Percentiles rank a stretch among this genome's conserved stretches.
These are phyloP conservation scores for Diploptera punctata DNA, from an alignment of 2,888 invertebrate species.

Conservation along the genomic window DNA sequence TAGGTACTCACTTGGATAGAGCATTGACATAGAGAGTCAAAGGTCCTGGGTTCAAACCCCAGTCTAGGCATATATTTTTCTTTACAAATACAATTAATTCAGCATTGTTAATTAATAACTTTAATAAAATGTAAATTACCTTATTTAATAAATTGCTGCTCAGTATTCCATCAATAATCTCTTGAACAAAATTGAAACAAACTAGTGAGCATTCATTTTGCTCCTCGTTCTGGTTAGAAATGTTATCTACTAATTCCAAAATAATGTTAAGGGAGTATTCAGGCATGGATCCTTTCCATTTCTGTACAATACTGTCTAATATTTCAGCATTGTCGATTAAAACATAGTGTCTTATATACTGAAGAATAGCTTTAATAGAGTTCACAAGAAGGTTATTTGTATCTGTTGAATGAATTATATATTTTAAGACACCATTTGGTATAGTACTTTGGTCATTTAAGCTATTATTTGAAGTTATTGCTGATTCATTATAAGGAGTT, in stretches of 20 bases:
- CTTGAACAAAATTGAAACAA: background rate
- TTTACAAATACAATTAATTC: no score
- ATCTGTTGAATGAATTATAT: slow-evolving; percentile 14
- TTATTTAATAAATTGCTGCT: background rate
- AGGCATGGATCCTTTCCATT: slow-evolving; percentile 29
- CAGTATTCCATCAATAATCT: slow-evolving; percentile 11
- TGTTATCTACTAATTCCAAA: slow-evolving; percentile 13
- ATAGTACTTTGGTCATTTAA: background rate
- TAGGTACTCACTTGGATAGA: no score
- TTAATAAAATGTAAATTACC: no score
- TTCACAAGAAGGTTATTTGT: background rate
- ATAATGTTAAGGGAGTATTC: slow-evolving; percentile 22
- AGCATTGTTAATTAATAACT: no score
- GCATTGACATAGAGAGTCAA: no score
- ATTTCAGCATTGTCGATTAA: background rate
- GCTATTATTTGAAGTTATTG: background rate
- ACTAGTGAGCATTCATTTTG: slow-evolving; percentile 1
- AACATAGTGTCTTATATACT: slow-evolving; percentile 3
- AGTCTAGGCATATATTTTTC: no score
- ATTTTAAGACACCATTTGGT: slow-evolving; percentile 12
- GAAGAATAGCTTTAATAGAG: slow-evolving; percentile 8
- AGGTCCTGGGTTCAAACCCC: no score
- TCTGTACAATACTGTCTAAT: background rate
- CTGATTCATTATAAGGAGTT: background rate
- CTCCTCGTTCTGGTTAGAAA: background rate